Evolutionary conservation across 1,140 invertebrate genomes (phyloP).

Genomic region (Bombus huntii): DNA sequence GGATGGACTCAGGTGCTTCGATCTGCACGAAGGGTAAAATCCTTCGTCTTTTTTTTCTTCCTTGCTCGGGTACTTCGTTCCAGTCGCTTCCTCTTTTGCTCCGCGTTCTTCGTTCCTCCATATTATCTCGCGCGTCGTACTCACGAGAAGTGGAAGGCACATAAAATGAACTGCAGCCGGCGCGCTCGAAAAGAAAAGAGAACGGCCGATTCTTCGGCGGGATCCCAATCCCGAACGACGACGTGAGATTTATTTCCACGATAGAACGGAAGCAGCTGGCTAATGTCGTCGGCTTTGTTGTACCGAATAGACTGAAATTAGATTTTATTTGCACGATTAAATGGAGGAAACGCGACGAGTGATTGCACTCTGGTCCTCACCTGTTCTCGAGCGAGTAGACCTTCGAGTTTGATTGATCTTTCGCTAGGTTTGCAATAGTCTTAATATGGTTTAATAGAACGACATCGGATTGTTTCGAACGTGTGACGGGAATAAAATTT

Average conservation of each 20-base stretch:
- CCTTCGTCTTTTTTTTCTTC: background rate
- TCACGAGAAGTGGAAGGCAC: constrained; percentile 32
- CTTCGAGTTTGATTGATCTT: background rate
- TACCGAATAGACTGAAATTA: constrained; percentile 30
- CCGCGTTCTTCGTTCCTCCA: constrained; percentile 24
- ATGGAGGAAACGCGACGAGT: background rate
- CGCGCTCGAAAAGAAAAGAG: constrained; percentile 18
- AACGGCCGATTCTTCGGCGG: constrained; percentile 21
- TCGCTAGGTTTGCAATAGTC: background rate
- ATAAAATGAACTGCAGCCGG: constrained; percentile 54
- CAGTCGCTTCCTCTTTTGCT: background rate
- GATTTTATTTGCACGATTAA: constrained; percentile 6
- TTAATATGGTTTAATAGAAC: background rate
- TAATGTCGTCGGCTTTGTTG: constrained; percentile 63
- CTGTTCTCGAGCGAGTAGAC: background rate
- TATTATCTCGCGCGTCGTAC: constrained; percentile 62
- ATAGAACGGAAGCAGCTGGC: constrained; percentile 58
- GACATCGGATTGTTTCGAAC: too few species aligned
- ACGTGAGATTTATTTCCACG: constrained; percentile 59
- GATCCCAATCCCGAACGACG: constrained; percentile 9
- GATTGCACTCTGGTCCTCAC: background rate
- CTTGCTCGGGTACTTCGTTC: constrained; percentile 1
- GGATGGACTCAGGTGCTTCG: constrained; percentile 58
- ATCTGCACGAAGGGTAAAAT: constrained; percentile 42
- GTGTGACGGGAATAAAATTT: too few species aligned